A percentile compares a stretch with the other conserved stretches of the same genome.
phyloP scores from a whole-genome alignment of 2,888 invertebrate species.

The Dynastes grantii region DNA sequence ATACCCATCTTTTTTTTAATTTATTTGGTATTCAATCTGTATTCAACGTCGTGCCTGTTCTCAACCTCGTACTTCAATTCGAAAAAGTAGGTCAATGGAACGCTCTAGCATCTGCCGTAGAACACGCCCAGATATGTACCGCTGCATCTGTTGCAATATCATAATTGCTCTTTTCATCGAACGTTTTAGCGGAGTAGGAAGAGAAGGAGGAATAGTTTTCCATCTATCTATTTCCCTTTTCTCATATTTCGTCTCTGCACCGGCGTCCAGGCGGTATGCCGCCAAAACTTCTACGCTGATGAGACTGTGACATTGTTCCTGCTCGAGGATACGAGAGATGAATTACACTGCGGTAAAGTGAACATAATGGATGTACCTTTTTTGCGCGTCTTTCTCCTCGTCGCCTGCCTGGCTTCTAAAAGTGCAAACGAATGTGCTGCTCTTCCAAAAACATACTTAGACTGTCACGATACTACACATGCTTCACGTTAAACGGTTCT shows the following conservation, averaged over 20 bases:
- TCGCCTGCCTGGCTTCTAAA: not conserved
- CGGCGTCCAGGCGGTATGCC: not conserved
- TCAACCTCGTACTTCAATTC: not conserved
- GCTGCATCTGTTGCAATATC: conserved; percentile 37
- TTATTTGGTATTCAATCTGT: too few relatives aligned
- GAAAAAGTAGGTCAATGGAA: conserved; percentile 22
- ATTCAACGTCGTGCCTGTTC: too few relatives aligned
- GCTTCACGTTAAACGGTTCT: not conserved
- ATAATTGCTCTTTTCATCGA: conserved; percentile 38
- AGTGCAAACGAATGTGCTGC: not conserved
- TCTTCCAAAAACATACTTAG: not conserved
- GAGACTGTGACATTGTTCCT: conserved; percentile 9
- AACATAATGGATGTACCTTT: conserved; percentile 13
- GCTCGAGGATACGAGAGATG: not conserved
- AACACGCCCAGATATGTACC: not conserved
- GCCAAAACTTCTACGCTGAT: conserved; percentile 1
- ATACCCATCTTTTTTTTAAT: too few relatives aligned
- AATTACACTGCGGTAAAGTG: conserved; percentile 11
- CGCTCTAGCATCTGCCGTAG: conserved; percentile 1
- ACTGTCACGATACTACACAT: not conserved
- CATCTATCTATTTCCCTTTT: not conserved
- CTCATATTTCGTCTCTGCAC: not conserved
- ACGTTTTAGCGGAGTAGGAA: not conserved
- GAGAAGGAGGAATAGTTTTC: not conserved
- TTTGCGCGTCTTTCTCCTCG: not conserved